Evolutionary conservation across 2,797 vertebrate genomes (phyloP).

Genomic region (Sebastes elongatus): DNA sequence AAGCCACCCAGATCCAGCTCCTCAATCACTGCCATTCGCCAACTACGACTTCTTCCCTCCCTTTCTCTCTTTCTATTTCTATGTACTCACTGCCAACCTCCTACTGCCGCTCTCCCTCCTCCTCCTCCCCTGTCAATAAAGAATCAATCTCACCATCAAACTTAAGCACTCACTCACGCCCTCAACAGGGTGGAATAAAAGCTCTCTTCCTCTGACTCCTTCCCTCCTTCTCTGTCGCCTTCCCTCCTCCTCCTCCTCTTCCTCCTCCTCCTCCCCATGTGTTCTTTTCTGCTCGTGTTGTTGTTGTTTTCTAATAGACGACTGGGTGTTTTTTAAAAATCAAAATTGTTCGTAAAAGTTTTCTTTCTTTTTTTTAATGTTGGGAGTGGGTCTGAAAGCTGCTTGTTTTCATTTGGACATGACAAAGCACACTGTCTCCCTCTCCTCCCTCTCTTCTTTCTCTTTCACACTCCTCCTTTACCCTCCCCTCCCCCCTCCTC

Average conservation of each 20-base stretch:
- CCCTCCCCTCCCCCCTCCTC: background rate
- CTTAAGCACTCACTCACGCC: constrained; percentile 12
- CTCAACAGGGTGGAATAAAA: constrained; percentile 29
- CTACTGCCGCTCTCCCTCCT: constrained; percentile 26
- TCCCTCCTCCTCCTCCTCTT: background rate
- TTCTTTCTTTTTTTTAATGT: constrained; percentile 40
- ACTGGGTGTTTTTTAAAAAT: constrained; percentile 59
- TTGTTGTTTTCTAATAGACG: constrained; percentile 66
- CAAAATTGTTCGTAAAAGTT: constrained; percentile 46
- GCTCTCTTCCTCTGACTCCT: constrained; percentile 13
- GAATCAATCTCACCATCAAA: constrained; percentile 31
- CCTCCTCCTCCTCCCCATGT: background rate
- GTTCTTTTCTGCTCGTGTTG: constrained; percentile 53
- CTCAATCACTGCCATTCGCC: constrained; percentile 50
- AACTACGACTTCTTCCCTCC: background rate
- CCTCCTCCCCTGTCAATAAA: constrained; percentile 18
- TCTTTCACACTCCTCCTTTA: too few relatives aligned
- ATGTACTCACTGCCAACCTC: constrained; percentile 56
- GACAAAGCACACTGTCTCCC: constrained; percentile 76
- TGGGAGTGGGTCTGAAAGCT: constrained; percentile 69
- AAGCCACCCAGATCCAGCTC: constrained; percentile 48
- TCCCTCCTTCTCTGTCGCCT: background rate
- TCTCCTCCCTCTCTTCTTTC: background rate
- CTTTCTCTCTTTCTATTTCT: constrained; percentile 21
- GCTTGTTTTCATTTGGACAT: constrained; percentile 74